Evolutionary conservation across 1,140 invertebrate species (phyloP).

Genomic region (Parasteatoda tepidariorum): DNA sequence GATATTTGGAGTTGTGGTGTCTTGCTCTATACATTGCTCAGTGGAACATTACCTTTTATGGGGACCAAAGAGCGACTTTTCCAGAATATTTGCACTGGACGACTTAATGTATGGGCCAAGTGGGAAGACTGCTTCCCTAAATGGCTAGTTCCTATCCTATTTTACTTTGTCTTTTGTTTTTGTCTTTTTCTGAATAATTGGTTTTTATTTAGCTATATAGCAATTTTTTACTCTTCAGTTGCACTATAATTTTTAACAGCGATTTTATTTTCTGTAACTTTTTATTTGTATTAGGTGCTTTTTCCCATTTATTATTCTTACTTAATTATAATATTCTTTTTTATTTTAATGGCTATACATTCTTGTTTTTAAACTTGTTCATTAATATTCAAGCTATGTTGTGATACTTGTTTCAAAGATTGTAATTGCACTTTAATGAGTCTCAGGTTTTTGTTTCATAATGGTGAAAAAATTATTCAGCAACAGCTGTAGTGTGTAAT

Average conservation of each 20-base stretch:
- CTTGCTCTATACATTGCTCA: slow-evolving; percentile 91
- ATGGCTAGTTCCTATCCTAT: slow-evolving; percentile 56
- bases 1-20: slow-evolving; percentile 98
- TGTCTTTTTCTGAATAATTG: slow-evolving; percentile 49
- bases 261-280: slow-evolving; percentile 45
- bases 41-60: slow-evolving; percentile 92
- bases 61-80: slow-evolving; percentile 92
- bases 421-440: no score
- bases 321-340: no score
- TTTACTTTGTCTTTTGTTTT: slow-evolving; percentile 49
- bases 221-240: not conserved
- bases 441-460: no score
- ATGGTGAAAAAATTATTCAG: no score
- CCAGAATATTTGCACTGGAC: slow-evolving; percentile 87
- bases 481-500: no score
- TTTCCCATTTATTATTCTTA: no score
- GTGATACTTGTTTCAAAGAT: no score
- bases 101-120: slow-evolving; percentile 77
- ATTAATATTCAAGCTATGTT: no score
- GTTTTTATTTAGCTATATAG: slow-evolving; percentile 9
- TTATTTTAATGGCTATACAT: no score
- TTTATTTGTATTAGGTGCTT: no score
- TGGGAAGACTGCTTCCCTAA: slow-evolving; percentile 45
- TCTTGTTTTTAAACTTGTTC: no score
- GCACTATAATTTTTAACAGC: not conserved